Evolutionary conservation across 2,113 vertebrate species (phyloP).

Genomic region (Peromyscus californicus): DNA sequence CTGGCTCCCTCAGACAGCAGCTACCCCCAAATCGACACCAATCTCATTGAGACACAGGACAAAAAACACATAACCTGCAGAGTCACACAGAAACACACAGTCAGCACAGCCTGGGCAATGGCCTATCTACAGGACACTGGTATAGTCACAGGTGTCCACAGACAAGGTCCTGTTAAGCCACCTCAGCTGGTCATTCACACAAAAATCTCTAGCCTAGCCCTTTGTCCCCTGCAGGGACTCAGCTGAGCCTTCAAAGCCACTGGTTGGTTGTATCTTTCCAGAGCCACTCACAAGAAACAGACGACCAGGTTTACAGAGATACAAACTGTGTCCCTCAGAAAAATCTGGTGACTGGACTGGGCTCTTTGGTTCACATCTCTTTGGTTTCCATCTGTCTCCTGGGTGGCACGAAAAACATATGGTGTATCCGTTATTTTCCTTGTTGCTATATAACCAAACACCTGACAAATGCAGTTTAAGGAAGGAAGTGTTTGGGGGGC

Average conservation of each 20-base stretch:
- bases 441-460: background rate
- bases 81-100: background rate
- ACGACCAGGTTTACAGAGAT: rapidly evolving
- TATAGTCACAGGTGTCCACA: rapidly evolving
- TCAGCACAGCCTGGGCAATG: background rate
- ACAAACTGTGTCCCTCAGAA: background rate
- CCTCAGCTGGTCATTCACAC: background rate
- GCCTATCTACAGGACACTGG: background rate
- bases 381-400: background rate
- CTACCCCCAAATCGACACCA: background rate
- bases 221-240: background rate
- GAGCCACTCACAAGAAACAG: background rate
- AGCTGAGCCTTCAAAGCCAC: background rate
- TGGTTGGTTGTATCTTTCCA: background rate
- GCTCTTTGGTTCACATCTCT: background rate
- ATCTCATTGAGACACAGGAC: background rate
- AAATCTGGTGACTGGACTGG: background rate
- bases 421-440: background rate
- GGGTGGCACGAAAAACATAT: rapidly evolving
- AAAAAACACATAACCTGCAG: too few relatives aligned
- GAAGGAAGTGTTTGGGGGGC: background rate
- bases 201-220: background rate
- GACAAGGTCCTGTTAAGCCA: background rate
- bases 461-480: background rate
- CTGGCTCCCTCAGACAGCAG: too few relatives aligned